Base-by-base conservation (phyloP, 2,888 invertebrate genomes). In the Chelonus formosanus region DNA sequence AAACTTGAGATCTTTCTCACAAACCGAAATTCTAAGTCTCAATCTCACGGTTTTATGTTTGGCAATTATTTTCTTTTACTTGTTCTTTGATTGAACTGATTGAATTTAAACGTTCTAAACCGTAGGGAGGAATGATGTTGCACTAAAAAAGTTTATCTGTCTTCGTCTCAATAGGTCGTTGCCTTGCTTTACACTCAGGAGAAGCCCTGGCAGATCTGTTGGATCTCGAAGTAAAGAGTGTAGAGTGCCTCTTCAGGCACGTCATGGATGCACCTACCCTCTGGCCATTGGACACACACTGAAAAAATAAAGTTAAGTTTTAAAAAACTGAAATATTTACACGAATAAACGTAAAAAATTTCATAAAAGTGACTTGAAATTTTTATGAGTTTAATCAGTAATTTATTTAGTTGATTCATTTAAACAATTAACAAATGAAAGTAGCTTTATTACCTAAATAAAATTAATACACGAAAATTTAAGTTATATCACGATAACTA, bases 241-340 rank as follows among this genome's bases (percentile, higher is more conserved):
- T 80, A 76, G 72, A 83, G 73, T 78, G 82, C 80, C 80, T 82
- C 80, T 73, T 80, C 79, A 45, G 81, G 78, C 77, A 82, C 81
- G 74, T 81, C 79, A 76, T 81, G 80, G 80, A 81, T 79, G 75
- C 80, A 87, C 90, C 90, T 89, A 92, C 92, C 92, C 89, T 94
- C 93, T 77, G 94, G 93, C 94, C 94, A 95, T 86, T 94, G 94
- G 85, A 94, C 93, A 88, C 93, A 93, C 86, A 95, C 94, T 91
- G 92, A 84, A 89, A 91, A 40, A 40, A 40, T 50, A 31, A 43
- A 60, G 10, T 20, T 20, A 20, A 20, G 1, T 20, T 20, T 20
- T 20, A 20, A 20, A 20, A 20, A 20, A 20, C 20, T 20, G 20
- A 20, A 20, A 20, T 20, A 20, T 20, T 20, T 20, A 20, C 20